Conservation (phyloP, 2,113 vertebrate species). For the Cariama cristata region DNA sequence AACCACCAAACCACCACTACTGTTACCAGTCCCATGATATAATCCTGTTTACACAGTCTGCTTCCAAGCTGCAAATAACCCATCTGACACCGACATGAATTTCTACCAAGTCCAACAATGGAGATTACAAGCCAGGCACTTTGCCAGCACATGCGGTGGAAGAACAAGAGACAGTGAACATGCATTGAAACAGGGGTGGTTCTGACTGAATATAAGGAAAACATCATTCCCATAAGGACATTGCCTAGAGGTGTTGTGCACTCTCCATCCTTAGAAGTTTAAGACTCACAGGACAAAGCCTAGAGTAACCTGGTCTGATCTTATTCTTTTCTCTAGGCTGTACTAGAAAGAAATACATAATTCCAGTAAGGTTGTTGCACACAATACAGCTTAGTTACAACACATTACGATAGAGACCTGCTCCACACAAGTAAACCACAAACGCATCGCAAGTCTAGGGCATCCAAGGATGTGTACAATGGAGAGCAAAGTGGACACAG, state of each 20-base stretch:
- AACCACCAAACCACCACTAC: too few relatives aligned
- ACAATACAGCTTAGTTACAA: neutral
- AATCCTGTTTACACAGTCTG: neutral
- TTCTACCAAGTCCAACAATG: neutral
- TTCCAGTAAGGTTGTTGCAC: neutral
- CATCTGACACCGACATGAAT: accelerated
- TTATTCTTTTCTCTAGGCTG: neutral
- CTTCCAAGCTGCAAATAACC: neutral
- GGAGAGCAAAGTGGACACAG: neutral
- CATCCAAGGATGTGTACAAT: too few relatives aligned
- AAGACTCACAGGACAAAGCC: neutral
- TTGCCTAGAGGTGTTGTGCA: accelerated
- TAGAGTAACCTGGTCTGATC: neutral
- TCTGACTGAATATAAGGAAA: neutral
- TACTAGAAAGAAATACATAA: neutral
- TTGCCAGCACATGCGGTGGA: accelerated
- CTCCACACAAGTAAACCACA: neutral
- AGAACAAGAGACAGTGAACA: neutral
- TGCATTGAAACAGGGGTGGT: accelerated
- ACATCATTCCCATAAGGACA: neutral
- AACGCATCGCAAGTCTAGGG: accelerated
- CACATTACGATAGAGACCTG: accelerated
- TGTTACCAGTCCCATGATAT: neutral
- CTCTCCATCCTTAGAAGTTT: neutral
- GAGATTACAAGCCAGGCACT: neutral